phyloP scores from a whole-genome alignment of 1,140 invertebrate genomes.

The Bombus affinis region DNA sequence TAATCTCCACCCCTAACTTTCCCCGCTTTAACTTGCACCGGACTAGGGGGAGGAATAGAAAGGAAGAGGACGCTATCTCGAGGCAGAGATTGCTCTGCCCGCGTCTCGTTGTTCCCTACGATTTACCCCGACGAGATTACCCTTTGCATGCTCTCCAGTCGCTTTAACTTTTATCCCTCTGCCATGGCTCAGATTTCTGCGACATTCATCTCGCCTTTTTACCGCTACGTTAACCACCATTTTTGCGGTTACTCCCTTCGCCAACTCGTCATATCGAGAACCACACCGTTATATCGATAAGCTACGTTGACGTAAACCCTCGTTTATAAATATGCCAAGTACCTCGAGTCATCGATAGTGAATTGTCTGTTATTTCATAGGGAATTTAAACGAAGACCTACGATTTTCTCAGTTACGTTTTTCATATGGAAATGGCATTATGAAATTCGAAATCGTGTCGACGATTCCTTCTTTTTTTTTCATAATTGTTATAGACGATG shows the following conservation, averaged over 20 bases:
- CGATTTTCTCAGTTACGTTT: too few relatives aligned
- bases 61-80: conserved; percentile 6
- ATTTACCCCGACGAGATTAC: conserved; percentile 14
- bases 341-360: too few relatives aligned
- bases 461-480: too few relatives aligned
- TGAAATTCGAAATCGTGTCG: too few relatives aligned
- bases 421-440: too few relatives aligned
- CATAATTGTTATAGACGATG: too few relatives aligned
- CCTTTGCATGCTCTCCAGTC: background rate
- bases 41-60: background rate
- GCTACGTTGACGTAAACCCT: too few relatives aligned
- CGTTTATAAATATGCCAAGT: too few relatives aligned
- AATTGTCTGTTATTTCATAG: too few relatives aligned
- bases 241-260: background rate
- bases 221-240: background rate
- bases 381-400: too few relatives aligned
- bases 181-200: background rate
- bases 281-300: background rate
- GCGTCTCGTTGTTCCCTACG: background rate
- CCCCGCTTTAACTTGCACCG: conserved; percentile 38
- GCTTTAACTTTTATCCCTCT: conserved; percentile 26
- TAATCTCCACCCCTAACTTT: conserved; percentile 55
- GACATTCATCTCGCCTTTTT: background rate
- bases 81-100: conserved; percentile 45
- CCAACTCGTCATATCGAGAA: background rate